phyloP scores from a whole-genome alignment of 2,797 vertebrate genomes.

The Semaprochilodus insignis region DNA sequence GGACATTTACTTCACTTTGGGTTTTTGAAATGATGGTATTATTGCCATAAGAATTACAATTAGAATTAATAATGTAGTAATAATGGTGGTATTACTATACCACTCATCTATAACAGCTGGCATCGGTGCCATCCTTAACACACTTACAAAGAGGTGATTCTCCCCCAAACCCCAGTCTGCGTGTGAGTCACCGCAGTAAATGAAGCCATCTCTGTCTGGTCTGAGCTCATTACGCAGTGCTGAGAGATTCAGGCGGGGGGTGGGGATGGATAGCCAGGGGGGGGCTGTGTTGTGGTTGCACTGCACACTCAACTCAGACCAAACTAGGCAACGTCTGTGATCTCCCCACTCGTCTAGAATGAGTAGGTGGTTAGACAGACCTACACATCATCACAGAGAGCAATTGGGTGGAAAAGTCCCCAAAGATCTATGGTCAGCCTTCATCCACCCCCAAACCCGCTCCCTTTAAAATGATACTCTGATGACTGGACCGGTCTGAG shows the following conservation, averaged over 20 bases:
- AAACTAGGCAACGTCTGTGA: slow-evolving; percentile 34
- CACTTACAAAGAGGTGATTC: slow-evolving; percentile 25
- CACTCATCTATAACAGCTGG: background rate
- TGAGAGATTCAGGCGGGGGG: slow-evolving; percentile 30
- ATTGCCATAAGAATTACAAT: background rate
- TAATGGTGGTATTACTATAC: background rate
- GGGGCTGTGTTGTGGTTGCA: slow-evolving; percentile 26
- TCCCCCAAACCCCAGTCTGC: background rate
- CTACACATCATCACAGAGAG: background rate
- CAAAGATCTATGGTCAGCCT: background rate
- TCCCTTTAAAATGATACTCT: slow-evolving; percentile 6
- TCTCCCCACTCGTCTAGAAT: slow-evolving; percentile 15
- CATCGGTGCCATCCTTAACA: background rate
- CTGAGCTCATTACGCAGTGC: slow-evolving; percentile 8
- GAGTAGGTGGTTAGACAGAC: slow-evolving; percentile 12
- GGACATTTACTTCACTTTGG: background rate
- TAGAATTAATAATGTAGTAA: no score
- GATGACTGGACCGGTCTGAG: slow-evolving; percentile 20
- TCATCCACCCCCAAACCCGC: slow-evolving; percentile 3
- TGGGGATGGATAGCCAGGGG: background rate
- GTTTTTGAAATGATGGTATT: no score
- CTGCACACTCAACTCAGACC: slow-evolving; percentile 13
- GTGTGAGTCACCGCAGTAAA: slow-evolving; percentile 13
- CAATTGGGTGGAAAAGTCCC: background rate
- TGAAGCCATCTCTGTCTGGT: background rate